These are phyloP conservation scores for Crotalus helleri DNA, from an alignment of 2,113 vertebrate genomes.

Conservation along the genomic window DNA sequence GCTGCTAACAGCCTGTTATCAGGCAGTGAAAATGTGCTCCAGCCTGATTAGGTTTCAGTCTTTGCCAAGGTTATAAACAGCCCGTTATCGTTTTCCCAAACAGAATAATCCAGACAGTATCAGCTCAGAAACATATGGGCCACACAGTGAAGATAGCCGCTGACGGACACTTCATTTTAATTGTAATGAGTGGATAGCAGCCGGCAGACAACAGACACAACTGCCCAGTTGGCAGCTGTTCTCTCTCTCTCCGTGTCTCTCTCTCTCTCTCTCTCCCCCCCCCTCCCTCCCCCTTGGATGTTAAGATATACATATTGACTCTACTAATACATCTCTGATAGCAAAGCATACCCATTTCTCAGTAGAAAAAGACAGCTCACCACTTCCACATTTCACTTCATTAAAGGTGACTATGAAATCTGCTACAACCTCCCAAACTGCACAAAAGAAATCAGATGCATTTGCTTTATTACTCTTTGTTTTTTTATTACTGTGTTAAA, in stretches of 20 bases:
- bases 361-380: background rate
- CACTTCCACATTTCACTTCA: background rate
- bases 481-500: background rate
- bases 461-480: background rate
- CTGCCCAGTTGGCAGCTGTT: slow-evolving; percentile 68
- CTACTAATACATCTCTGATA: background rate
- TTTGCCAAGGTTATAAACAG: slow-evolving; percentile 99
- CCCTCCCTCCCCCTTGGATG: slow-evolving; percentile 15
- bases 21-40: slow-evolving; percentile 95
- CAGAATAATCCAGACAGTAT: slow-evolving; percentile 97
- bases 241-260: slow-evolving; percentile 37
- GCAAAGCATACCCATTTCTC: background rate
- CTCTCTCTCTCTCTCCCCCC: background rate
- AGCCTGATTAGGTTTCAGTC: slow-evolving; percentile 97
- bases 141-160: slow-evolving; percentile 93
- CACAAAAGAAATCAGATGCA: background rate
- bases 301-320: slow-evolving; percentile 15
- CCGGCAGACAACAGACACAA: slow-evolving; percentile 69
- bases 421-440: background rate
- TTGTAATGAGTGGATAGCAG: slow-evolving; percentile 86
- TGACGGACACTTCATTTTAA: slow-evolving; percentile 96
- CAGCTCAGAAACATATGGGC: slow-evolving; percentile 98
- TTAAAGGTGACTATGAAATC: background rate
- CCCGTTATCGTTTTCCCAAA: slow-evolving; percentile 94
- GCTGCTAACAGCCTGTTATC: slow-evolving; percentile 95